A percentile compares a stretch with the other conserved stretches of the same genome.
These are phyloP conservation scores for Patella vulgata DNA, from an alignment of 1,140 invertebrate genomes.

Conservation along the genomic window DNA sequence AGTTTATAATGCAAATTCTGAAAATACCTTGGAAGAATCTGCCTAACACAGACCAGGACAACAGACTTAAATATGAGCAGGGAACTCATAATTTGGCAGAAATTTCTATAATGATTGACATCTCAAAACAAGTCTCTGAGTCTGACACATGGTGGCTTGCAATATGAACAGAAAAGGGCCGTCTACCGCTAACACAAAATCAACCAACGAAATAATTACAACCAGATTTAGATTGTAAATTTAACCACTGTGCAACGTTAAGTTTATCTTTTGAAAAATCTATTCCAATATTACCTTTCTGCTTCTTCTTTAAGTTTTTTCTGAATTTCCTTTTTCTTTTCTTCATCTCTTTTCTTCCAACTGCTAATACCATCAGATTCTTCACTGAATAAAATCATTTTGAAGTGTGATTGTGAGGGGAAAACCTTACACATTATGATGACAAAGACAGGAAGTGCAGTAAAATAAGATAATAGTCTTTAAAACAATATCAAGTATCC, in stretches of 20 bases:
- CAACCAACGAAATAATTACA: too few species aligned
- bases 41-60: background rate
- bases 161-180: too few species aligned
- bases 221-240: too few species aligned
- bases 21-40: background rate
- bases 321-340: slow-evolving; percentile 55
- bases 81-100: too few species aligned
- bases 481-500: slow-evolving; percentile 13
- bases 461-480: slow-evolving; percentile 5
- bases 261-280: too few species aligned
- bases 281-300: slow-evolving; percentile 58
- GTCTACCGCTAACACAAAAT: too few species aligned
- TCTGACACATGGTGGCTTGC: too few species aligned
- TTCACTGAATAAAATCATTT: slow-evolving; percentile 33
- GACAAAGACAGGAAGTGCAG: background rate
- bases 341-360: slow-evolving; percentile 61
- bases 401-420: background rate
- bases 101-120: too few species aligned
- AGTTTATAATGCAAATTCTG: background rate
- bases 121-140: too few species aligned
- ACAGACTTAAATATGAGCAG: too few species aligned
- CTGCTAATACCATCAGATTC: slow-evolving; percentile 45
- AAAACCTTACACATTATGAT: too few species aligned
- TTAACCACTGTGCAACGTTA: too few species aligned
- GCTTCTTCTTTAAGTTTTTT: slow-evolving; percentile 52